Percentiles rank a stretch among this genome's conserved stretches.
Evolutionary conservation across 2,113 vertebrate genomes (phyloP).

Genomic region (Charina bottae): DNA sequence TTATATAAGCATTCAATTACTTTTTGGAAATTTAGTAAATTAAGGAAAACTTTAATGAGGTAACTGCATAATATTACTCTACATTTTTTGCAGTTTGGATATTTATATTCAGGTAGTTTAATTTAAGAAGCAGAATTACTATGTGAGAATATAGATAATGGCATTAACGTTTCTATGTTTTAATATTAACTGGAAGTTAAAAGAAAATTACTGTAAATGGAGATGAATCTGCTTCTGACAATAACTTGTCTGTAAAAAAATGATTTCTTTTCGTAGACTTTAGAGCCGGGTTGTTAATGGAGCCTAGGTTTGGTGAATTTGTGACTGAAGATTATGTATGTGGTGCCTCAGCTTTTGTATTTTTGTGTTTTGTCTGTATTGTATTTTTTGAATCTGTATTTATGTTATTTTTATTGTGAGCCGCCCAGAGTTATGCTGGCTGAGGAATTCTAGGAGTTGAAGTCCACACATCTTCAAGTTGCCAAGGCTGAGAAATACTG

Average conservation of each 20-base stretch:
- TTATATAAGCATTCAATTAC: conserved; percentile 44
- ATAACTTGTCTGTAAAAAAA: neutral
- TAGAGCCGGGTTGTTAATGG: neutral
- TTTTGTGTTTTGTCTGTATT: neutral
- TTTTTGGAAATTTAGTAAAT: conserved; percentile 20
- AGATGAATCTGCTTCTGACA: conserved; percentile 25
- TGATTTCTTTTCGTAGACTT: neutral
- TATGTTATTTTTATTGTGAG: neutral
- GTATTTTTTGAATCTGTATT: neutral
- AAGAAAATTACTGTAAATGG: conserved; percentile 48
- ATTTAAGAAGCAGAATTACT: conserved; percentile 46
- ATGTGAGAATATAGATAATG: conserved; percentile 30
- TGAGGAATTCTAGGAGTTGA: no score
- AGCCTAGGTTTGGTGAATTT: neutral
- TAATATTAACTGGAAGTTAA: conserved; percentile 42
- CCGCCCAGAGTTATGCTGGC: neutral
- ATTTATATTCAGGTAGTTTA: conserved; percentile 36
- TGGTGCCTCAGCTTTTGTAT: no score
- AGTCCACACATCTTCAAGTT: no score
- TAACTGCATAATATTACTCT: conserved; percentile 32
- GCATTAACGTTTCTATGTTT: conserved; percentile 44
- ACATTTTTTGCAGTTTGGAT: conserved; percentile 37
- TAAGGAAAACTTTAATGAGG: neutral
- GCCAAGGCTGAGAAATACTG: no score
- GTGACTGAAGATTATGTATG: neutral